Base-by-base conservation (phyloP, 2,888 invertebrate species). In the Steinernema carpocapsae region DNA sequence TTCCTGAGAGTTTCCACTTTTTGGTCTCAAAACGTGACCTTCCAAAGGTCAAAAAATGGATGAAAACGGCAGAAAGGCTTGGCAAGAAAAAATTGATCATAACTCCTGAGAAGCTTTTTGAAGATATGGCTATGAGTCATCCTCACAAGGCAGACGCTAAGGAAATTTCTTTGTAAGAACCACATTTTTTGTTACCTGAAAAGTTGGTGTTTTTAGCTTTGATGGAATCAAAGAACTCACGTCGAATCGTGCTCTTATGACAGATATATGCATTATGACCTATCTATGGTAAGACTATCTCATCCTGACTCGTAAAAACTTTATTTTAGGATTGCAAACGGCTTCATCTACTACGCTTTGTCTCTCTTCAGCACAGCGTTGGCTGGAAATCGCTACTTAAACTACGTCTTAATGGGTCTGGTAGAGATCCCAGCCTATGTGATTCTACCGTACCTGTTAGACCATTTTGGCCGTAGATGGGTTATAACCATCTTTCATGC, bases 301-400 rank as follows among this genome's bases (percentile, higher is more conserved):
- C 2, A 17, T 3, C 3, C 2, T 19, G 48, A 17, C 48, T 14
- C 48, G 6, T 17, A 3, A 48, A 19, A 4, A 17, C 14, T 4
- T n/a, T 7, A 2, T 48, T 64, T 32, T n/a, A 64, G 64, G 64
- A 64, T 64, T 26, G 32, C 64, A 1, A 64, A 64, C 26, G 17
- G 26, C 26, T 64, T 86, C 73, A 81, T 84, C 74, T 86, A 86
- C 75, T 86, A 83, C 74, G 86, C 84, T 4, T 74, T 86, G 48
- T 80, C 84, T 4, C 77, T 85, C 43, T 85, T 82, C 76, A 80
- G 80, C 24, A 84, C 81, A 10, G 76, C 82, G 37, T 73, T 85
- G 12, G 82, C 81, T 42, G 85, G 85, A 12, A 82, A 85, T 74
- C 74, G 78, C 10, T 85, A 84, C 72, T 64, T 83, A 45, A 85